A percentile compares a stretch with the other conserved stretches of the same genome.
Conservation (phyloP, 2,113 vertebrate genomes). For the Thermophis baileyi region DNA sequence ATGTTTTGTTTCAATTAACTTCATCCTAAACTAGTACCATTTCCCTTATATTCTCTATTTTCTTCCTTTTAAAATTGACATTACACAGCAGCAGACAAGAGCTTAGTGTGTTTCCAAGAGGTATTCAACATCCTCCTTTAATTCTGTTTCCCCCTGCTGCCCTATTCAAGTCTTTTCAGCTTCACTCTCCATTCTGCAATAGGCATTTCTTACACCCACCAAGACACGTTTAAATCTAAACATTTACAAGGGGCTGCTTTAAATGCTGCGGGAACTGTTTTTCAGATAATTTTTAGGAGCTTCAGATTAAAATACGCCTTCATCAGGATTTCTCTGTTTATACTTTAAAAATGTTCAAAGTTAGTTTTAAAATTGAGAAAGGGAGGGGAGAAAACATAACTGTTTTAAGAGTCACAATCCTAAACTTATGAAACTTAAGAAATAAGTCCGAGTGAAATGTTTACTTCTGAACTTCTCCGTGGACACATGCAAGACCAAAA, state of each 20-base stretch:
- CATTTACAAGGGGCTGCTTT: background rate
- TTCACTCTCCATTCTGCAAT: background rate
- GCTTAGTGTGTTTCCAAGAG: constrained; percentile 14
- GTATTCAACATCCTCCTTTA: constrained; percentile 1
- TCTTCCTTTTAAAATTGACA: background rate
- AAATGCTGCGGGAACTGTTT: background rate
- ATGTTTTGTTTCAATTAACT: background rate
- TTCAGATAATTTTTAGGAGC: background rate
- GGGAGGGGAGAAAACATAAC: background rate
- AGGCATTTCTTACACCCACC: background rate
- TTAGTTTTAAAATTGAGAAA: background rate
- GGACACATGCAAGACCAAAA: background rate
- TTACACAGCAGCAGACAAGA: background rate
- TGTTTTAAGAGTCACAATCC: background rate
- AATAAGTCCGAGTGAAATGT: background rate
- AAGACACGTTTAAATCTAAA: background rate
- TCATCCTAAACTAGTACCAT: background rate
- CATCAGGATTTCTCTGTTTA: background rate
- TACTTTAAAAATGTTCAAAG: background rate
- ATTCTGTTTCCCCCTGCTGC: background rate
- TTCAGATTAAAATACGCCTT: background rate
- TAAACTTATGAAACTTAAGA: too few species aligned
- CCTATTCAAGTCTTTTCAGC: background rate
- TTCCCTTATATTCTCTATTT: background rate
- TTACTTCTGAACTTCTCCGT: background rate